phyloP scores from a whole-genome alignment of 2,797 vertebrate genomes.

The Lepilemur ruficaudatus region DNA sequence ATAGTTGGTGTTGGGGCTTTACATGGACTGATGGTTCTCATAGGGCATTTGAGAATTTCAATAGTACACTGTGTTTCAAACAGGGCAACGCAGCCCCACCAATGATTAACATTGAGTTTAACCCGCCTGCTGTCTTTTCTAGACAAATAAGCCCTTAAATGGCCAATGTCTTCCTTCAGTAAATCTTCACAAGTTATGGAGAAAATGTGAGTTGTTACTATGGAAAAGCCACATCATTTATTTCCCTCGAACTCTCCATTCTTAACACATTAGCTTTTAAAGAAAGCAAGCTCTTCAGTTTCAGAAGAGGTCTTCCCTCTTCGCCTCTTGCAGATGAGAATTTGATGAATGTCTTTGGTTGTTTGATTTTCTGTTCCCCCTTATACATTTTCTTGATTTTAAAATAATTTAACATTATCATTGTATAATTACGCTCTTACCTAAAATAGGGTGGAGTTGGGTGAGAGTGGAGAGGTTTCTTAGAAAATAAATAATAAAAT shows the following conservation, averaged over 20 bases:
- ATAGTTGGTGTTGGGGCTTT: not conserved
- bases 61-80: not conserved
- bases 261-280: constrained; percentile 30
- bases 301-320: not conserved
- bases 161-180: not conserved
- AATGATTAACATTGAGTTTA: not conserved
- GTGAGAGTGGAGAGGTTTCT: not conserved
- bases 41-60: constrained; percentile 5
- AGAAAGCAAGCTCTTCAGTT: not conserved
- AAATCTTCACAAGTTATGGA: not conserved
- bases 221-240: constrained; percentile 43
- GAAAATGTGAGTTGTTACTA: constrained; percentile 38
- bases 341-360: constrained; percentile 20
- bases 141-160: constrained; percentile 52
- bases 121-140: not conserved
- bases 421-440: not conserved
- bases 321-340: not conserved
- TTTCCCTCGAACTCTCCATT: constrained; percentile 38
- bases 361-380: not conserved
- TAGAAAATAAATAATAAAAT: constrained; percentile 33
- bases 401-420: not conserved
- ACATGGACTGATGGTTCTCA: not conserved
- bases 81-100: not conserved
- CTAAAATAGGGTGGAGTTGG: not conserved
- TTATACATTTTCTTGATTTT: constrained; percentile 1